phyloP scores from a whole-genome alignment of 1,140 invertebrate genomes.

The Caenorhabditis tropicalis region DNA sequence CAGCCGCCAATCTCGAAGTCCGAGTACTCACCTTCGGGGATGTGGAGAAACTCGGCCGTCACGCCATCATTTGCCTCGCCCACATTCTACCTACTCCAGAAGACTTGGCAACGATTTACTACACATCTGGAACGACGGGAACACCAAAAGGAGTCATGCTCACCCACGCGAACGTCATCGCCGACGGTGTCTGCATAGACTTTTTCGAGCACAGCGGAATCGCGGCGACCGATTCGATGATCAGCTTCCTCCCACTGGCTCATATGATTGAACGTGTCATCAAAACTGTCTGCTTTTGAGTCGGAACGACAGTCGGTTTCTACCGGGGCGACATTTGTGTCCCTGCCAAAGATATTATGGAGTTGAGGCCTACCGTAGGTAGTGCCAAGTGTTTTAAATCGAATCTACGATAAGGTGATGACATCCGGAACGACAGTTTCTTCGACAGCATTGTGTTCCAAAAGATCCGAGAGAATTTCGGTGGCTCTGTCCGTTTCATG shows the following conservation, averaged over 20 bases:
- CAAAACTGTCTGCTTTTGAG: conserved; percentile 64
- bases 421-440: conserved; percentile 67
- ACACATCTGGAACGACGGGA: conserved; percentile 96
- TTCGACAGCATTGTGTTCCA: conserved; percentile 69
- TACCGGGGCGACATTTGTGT: conserved; percentile 88
- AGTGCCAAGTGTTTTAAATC: conserved; percentile 89
- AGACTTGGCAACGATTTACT: conserved; percentile 90
- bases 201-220: conserved; percentile 57
- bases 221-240: conserved; percentile 64
- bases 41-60: conserved; percentile 81
- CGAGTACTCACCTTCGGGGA: conserved; percentile 86
- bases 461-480: conserved; percentile 77
- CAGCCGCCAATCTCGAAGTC: conserved; percentile 82
- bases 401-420: conserved; percentile 84
- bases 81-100: conserved; percentile 82
- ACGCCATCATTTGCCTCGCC: conserved; percentile 81
- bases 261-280: conserved; percentile 83
- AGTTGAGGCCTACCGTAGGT: conserved; percentile 88
- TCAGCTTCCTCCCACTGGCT: conserved; percentile 86
- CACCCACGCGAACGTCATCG: conserved; percentile 89
- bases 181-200: conserved; percentile 78
- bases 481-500: conserved; percentile 87
- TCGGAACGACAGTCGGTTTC: conserved; percentile 89
- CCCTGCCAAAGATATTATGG: conserved; percentile 88
- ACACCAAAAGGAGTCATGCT: conserved; percentile 96